These are phyloP conservation scores for Silurus asotus DNA, from an alignment of 2,113 vertebrate genomes.

Conservation along the genomic window DNA sequence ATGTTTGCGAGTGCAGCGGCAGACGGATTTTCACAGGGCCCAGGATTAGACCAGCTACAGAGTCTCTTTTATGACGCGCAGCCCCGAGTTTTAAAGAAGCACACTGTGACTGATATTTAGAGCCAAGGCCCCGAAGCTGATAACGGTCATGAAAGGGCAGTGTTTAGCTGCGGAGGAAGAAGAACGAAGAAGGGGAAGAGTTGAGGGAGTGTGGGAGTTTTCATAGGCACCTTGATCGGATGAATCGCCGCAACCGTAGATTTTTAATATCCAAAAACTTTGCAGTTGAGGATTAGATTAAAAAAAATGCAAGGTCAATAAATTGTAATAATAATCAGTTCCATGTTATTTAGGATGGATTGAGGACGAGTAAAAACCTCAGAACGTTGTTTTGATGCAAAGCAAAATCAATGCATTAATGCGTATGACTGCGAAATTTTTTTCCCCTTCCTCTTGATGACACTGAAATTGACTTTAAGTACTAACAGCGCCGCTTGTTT, in stretches of 20 bases:
- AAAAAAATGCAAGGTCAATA: not conserved
- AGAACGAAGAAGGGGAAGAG: constrained; percentile 57
- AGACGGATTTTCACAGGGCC: constrained; percentile 68
- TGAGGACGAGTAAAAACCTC: not conserved
- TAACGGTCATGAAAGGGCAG: constrained; percentile 73
- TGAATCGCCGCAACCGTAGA: constrained; percentile 24
- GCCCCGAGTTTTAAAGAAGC: constrained; percentile 72
- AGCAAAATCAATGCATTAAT: not conserved
- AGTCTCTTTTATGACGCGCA: constrained; percentile 72
- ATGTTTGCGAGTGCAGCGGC: constrained; percentile 70
- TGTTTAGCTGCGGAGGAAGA: constrained; percentile 68
- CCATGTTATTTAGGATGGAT: not conserved
- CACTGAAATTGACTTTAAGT: not conserved
- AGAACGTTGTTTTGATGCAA: not conserved
- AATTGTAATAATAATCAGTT: not conserved
- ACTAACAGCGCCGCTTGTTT: not conserved
- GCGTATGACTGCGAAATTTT: not conserved
- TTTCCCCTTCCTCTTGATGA: not conserved
- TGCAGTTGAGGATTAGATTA: not conserved
- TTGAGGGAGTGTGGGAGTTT: not conserved
- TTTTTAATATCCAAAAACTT: not conserved
- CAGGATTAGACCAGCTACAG: constrained; percentile 75
- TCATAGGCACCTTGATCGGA: constrained; percentile 46
- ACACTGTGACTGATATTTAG: constrained; percentile 78
- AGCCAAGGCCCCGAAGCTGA: constrained; percentile 75